Evolutionary conservation across 1,140 invertebrate species (phyloP).

Genomic region (Cydia fagiglandana): DNA sequence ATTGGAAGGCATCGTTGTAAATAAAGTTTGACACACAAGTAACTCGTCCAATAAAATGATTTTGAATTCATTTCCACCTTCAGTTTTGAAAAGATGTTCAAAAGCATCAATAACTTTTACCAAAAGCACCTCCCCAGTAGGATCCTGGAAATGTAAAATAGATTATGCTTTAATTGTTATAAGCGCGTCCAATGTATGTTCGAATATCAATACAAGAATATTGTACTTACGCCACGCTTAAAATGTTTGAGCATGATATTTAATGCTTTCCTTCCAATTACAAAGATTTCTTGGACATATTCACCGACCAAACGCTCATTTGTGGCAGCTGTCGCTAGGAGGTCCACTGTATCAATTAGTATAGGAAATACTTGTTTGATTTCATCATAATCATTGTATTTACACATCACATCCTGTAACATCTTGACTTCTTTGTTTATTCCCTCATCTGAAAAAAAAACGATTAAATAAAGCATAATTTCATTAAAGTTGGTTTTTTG

Average conservation of each 20-base stretch:
- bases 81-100: conserved; percentile 2
- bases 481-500: too few species aligned
- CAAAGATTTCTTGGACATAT: conserved; percentile 6
- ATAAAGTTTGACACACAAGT: not conserved
- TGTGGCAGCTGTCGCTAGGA: not conserved
- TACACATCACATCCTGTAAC: not conserved
- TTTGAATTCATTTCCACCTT: not conserved
- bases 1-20: not conserved
- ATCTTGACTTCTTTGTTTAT: conserved; percentile 4
- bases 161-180: too few species aligned
- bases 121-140: not conserved
- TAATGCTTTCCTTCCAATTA: conserved; percentile 4
- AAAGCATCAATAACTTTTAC: not conserved
- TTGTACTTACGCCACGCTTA: not conserved
- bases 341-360: conserved; percentile 12
- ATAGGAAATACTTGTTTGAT: not conserved
- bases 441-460: conserved; percentile 1
- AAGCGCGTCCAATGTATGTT: not conserved
- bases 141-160: not conserved
- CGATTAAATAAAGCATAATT: not conserved
- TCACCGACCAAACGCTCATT: not conserved
- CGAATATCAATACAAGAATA: not conserved
- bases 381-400: not conserved
- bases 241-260: not conserved
- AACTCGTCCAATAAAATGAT: not conserved